phyloP scores from a whole-genome alignment of 2,113 vertebrate genomes.

The Chaetura pelagica region DNA sequence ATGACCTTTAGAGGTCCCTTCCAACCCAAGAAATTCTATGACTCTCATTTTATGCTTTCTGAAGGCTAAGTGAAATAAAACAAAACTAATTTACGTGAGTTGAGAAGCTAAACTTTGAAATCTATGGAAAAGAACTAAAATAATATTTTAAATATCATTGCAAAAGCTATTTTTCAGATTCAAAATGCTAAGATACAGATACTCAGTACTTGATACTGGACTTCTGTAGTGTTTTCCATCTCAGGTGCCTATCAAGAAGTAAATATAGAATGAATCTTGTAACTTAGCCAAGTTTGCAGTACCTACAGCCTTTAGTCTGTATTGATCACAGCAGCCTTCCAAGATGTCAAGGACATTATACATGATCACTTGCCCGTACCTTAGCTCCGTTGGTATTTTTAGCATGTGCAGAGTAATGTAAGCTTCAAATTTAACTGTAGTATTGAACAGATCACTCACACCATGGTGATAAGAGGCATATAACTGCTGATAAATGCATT shows the following conservation, averaged over 20 bases:
- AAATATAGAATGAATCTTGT: conserved; percentile 71
- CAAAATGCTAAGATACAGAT: neutral
- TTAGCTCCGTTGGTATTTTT: neutral
- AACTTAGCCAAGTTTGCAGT: conserved; percentile 65
- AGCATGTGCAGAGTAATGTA: neutral
- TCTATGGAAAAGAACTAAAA: neutral
- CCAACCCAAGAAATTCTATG: no score
- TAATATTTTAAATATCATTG: neutral
- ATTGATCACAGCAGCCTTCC: conserved; percentile 67
- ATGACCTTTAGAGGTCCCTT: no score
- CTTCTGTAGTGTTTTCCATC: neutral
- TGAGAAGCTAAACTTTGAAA: neutral
- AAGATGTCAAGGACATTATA: conserved; percentile 37
- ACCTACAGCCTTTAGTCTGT: conserved; percentile 69
- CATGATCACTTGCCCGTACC: neutral
- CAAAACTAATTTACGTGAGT: neutral
- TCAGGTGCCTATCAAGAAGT: neutral
- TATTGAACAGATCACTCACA: neutral
- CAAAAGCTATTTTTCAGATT: neutral
- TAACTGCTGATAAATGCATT: neutral
- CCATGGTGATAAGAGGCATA: neutral
- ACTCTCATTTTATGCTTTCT: neutral
- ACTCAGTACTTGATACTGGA: neutral
- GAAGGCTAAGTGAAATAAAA: neutral
- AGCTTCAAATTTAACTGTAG: neutral